Evolutionary conservation across 1,140 invertebrate species (phyloP).

Genomic region (Idris sp.): DNA sequence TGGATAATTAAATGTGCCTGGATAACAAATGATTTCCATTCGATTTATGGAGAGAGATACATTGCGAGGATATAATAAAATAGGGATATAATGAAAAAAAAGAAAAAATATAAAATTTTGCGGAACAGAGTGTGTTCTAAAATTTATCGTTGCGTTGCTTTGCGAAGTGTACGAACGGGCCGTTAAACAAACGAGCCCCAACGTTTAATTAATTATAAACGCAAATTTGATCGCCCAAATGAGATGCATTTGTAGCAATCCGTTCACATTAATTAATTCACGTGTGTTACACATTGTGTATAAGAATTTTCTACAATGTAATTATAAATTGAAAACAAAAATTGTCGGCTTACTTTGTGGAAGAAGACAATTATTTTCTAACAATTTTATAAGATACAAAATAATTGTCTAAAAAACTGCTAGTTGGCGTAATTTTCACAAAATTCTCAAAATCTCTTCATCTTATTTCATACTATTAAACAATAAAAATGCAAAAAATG

Average conservation of each 20-base stretch:
- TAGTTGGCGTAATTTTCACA: too few species aligned
- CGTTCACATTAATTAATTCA: too few species aligned
- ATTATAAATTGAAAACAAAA: too few species aligned
- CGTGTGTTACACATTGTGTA: too few species aligned
- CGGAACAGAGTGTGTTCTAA: slow-evolving; percentile 1
- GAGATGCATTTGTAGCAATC: slow-evolving; percentile 5
- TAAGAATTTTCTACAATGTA: too few species aligned
- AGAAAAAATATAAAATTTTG: slow-evolving; percentile 34
- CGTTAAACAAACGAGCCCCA: slow-evolving; percentile 14
- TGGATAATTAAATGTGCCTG: slow-evolving; percentile 52
- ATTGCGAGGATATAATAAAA: slow-evolving; percentile 28
- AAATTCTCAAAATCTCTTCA: too few species aligned
- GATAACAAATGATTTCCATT: slow-evolving; percentile 48
- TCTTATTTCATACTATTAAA: too few species aligned
- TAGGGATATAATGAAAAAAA: slow-evolving; percentile 30
- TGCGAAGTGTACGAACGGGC: slow-evolving; percentile 6
- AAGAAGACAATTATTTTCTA: too few species aligned
- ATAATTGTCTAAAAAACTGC: too few species aligned
- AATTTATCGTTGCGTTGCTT: slow-evolving; percentile 28
- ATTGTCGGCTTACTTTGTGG: too few species aligned
- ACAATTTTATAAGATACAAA: too few species aligned
- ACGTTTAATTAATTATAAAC: slow-evolving; percentile 23
- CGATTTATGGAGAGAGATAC: slow-evolving; percentile 40
- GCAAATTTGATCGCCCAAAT: slow-evolving; percentile 6
- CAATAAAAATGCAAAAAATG: too few species aligned